Conservation (phyloP, 2,888 invertebrate genomes). For the Pocota personata region DNA sequence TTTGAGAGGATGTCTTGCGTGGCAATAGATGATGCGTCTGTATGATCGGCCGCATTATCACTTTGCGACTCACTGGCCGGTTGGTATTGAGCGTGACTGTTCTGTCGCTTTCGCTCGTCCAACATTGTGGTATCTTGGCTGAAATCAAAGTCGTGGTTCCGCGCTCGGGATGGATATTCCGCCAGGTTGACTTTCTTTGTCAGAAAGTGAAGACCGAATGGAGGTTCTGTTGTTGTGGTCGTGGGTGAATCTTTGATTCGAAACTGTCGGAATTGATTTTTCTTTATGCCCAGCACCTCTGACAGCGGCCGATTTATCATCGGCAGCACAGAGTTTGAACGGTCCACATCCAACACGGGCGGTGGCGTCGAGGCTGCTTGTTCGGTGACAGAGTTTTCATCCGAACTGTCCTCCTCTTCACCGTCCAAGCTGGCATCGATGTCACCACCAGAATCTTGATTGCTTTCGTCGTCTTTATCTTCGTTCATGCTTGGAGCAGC, state of each 20-base stretch:
- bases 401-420: conserved; percentile 74
- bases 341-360: conserved; percentile 64
- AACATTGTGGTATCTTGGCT: conserved; percentile 81
- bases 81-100: conserved; percentile 74
- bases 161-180: conserved; percentile 79
- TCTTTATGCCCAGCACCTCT: conserved; percentile 82
- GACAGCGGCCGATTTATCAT: conserved; percentile 82
- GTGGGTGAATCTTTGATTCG: conserved; percentile 80
- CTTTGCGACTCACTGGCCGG: conserved; percentile 59
- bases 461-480: conserved; percentile 65
- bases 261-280: conserved; percentile 82
- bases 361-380: conserved; percentile 71
- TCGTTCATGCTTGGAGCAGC: conserved; percentile 71
- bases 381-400: conserved; percentile 77
- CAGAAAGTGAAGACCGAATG: conserved; percentile 77
- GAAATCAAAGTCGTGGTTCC: conserved; percentile 81
- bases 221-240: conserved; percentile 76
- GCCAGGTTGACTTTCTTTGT: conserved; percentile 80
- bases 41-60: conserved; percentile 74
- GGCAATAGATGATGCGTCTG: conserved; percentile 78
- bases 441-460: conserved; percentile 73
- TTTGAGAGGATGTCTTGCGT: conserved; percentile 81
- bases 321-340: conserved; percentile 80
- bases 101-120: conserved; percentile 79
- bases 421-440: conserved; percentile 67